A percentile compares a stretch with the other conserved stretches of the same genome.
Evolutionary conservation across 2,888 invertebrate genomes (phyloP).

Genomic region (Drosophila mercatorum): DNA sequence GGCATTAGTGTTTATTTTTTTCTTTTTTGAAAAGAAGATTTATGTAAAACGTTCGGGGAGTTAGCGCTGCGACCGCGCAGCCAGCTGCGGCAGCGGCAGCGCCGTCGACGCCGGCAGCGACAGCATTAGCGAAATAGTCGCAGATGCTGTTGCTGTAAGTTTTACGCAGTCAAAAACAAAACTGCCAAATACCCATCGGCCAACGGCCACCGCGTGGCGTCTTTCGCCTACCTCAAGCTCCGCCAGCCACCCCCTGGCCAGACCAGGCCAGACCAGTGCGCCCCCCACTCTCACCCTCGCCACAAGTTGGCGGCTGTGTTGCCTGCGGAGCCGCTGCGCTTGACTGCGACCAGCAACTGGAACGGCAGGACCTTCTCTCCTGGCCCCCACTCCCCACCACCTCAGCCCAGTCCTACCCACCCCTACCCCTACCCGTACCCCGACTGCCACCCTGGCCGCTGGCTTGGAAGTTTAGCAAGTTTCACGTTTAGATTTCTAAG

Average conservation of each 20-base stretch:
- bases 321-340: conserved; percentile 45
- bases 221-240: conserved; percentile 43
- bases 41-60: conserved; percentile 80
- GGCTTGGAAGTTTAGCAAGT: conserved; percentile 50
- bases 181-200: conserved; percentile 49
- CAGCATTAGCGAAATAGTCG: conserved; percentile 62
- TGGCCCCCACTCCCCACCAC: conserved; percentile 7
- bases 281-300: conserved; percentile 1
- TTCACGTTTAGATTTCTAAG: conserved; percentile 77
- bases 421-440: not conserved
- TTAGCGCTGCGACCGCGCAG: conserved; percentile 30
- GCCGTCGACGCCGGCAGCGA: conserved; percentile 24
- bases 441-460: no score
- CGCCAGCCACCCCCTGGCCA: conserved; percentile 2
- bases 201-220: conserved; percentile 1
- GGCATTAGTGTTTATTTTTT: conserved; percentile 83
- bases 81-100: conserved; percentile 36
- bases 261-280: not conserved
- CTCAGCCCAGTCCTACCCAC: not conserved
- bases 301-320: conserved; percentile 43
- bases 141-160: conserved; percentile 81
- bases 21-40: conserved; percentile 84
- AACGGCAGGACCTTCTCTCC: conserved; percentile 15
- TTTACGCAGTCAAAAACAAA: conserved; percentile 63
- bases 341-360: conserved; percentile 38